phyloP scores from a whole-genome alignment of 2,113 vertebrate genomes.

The Proterorhinus semilunaris region DNA sequence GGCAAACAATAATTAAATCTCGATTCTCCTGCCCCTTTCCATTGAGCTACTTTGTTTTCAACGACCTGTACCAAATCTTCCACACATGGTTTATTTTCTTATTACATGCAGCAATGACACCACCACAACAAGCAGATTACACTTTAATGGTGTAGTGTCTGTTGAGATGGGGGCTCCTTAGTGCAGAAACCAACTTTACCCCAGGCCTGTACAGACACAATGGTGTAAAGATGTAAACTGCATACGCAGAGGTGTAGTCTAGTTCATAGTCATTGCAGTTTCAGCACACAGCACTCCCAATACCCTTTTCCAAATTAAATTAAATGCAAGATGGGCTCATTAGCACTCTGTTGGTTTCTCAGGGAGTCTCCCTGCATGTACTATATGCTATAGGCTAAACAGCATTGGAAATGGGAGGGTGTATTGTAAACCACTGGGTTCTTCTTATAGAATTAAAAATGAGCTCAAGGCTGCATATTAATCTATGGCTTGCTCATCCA shows the following conservation, averaged over 20 bases:
- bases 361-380: slow-evolving; percentile 33
- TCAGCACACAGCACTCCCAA: slow-evolving; percentile 19
- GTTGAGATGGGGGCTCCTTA: slow-evolving; percentile 8
- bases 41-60: slow-evolving; percentile 13
- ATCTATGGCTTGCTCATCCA: neutral
- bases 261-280: slow-evolving; percentile 47
- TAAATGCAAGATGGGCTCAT: slow-evolving; percentile 56
- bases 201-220: neutral
- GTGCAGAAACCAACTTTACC: slow-evolving; percentile 12
- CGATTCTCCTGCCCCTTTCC: slow-evolving; percentile 3
- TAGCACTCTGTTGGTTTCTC: slow-evolving; percentile 50
- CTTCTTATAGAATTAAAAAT: slow-evolving; percentile 5
- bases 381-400: slow-evolving; percentile 25
- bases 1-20: neutral
- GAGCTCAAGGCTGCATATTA: neutral
- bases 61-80: slow-evolving; percentile 16
- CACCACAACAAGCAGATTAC: slow-evolving; percentile 24
- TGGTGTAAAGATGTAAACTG: slow-evolving; percentile 3
- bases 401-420: slow-evolving; percentile 24
- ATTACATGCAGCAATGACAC: slow-evolving; percentile 26
- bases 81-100: slow-evolving; percentile 9
- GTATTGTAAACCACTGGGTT: slow-evolving; percentile 8
- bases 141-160: slow-evolving; percentile 29
- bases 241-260: slow-evolving; percentile 6
- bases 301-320: slow-evolving; percentile 55